Conservation (phyloP, 2,888 invertebrate species). For the Drosophila testacea region DNA sequence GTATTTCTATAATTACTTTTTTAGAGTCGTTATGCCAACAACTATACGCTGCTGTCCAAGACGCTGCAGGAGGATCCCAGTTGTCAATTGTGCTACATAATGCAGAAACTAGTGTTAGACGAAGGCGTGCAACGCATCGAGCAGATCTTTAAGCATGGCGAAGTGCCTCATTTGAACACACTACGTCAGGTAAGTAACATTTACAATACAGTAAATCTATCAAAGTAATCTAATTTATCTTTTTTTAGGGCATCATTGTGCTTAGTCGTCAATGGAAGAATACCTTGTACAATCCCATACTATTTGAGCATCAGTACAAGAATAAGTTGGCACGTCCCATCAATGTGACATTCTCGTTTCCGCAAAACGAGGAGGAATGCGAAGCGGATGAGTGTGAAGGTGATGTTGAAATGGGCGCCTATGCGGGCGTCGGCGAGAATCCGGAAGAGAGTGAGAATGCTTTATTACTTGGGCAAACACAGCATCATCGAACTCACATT, state of each 20-base stretch:
- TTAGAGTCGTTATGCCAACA: conserved; percentile 94
- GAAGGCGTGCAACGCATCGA: conserved; percentile 92
- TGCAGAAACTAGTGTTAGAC: conserved; percentile 93
- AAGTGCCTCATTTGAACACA: conserved; percentile 94
- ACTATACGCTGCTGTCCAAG: conserved; percentile 94
- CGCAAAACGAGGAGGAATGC: conserved; percentile 90
- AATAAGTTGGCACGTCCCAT: conserved; percentile 92
- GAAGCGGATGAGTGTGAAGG: conserved; percentile 85
- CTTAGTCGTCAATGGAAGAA: conserved; percentile 98
- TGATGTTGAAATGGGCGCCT: conserved; percentile 82
- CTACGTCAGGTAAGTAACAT: conserved; percentile 89
- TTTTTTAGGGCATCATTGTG: conserved; percentile 94
- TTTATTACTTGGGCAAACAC: conserved; percentile 85
- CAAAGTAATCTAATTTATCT: neutral
- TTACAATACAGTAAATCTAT: neutral
- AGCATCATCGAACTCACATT: conserved; percentile 85
- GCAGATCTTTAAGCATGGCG: conserved; percentile 92
- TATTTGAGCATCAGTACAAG: conserved; percentile 95
- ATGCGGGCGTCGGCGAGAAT: conserved; percentile 83
- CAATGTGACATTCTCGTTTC: conserved; percentile 95
- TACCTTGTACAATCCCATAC: conserved; percentile 95
- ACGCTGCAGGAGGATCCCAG: conserved; percentile 98
- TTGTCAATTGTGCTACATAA: conserved; percentile 95
- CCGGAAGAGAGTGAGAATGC: conserved; percentile 86
- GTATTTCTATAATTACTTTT: conserved; percentile 29